Conservation (phyloP, 2,113 vertebrate genomes). For the Grus americana region DNA sequence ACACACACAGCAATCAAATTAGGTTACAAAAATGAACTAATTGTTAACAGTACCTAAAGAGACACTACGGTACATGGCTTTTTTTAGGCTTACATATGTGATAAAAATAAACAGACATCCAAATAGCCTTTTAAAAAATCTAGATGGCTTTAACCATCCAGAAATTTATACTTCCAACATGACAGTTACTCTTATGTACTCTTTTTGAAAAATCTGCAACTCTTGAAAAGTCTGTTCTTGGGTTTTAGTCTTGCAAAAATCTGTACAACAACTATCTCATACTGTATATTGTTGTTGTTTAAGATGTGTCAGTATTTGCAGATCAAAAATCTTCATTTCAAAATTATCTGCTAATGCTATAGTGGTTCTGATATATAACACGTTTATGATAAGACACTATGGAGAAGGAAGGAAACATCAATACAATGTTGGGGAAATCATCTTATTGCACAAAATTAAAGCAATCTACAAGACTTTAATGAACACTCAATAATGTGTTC, state of each 20-base stretch:
- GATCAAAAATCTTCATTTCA: not conserved
- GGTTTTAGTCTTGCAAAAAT: not conserved
- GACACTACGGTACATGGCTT: not conserved
- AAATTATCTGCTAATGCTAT: not conserved
- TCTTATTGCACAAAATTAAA: not conserved
- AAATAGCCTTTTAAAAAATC: not conserved
- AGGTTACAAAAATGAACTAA: not conserved
- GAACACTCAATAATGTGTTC: not conserved
- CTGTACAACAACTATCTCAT: not conserved
- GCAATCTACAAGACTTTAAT: not conserved
- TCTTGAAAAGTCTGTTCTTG: not conserved
- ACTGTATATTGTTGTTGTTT: too few species aligned
- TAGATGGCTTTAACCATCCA: not conserved
- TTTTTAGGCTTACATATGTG: not conserved
- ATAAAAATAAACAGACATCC: not conserved
- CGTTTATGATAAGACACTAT: not conserved
- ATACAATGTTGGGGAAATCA: not conserved
- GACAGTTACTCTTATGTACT: not conserved
- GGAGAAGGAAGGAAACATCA: not conserved
- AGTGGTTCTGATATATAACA: not conserved
- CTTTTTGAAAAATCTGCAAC: rapidly evolving
- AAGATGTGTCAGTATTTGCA: not conserved
- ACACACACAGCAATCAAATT: not conserved
- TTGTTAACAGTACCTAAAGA: not conserved
- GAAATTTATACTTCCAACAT: not conserved